Evolutionary conservation across 2,888 invertebrate genomes (phyloP), one percentile per base, ranked within the genome.

Genomic region (Crematogaster levior): DNA sequence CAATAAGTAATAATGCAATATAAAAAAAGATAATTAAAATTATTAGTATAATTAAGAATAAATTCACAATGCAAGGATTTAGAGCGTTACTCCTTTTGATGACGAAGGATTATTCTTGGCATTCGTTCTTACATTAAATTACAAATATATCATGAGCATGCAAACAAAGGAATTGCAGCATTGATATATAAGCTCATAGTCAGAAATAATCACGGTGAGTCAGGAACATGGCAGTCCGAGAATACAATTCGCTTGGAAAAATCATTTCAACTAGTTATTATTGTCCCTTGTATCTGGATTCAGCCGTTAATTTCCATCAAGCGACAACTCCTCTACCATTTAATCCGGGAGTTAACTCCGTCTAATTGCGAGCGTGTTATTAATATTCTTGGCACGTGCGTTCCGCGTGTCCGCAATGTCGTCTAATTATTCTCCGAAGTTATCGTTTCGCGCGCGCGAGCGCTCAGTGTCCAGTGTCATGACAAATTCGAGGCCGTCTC

Each of bases 401-500:
- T 43, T 46, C 63, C 37, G 21, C 21, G 27, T 37, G 80, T 46
- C 37, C 30, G 82, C 83, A 63, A 61, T 53, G 68, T 56, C 80
- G 60, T 83, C 80, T 65, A 84, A 89, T 89, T 84, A 85, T 87
- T 85, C 82, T 68, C 61, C 73, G 82, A 86, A 89, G 89, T 89
- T 77, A 88, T 88, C 85, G 85, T 82, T 74, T 46, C 46, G 46
- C 79, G 56, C 24, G 46, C 74, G 63, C 74, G 74, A 60, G 48
- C 56, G 75, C 60, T 27, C 66, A 37, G 27, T 74, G 81, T 85
- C 65, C 68, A 77, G 80, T n/a, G n/a, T 68, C 83, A 81, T 85
- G 84, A 85, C 82, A 82, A 85, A 85, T 84, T 84, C 81, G 79
- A 60, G 46, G 74, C 68, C 79, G 61, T 85, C 82, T 70, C 77